Percentiles rank a stretch among this genome's conserved stretches.
phyloP scores from a whole-genome alignment of 2,888 invertebrate genomes.

The Rotaria socialis region DNA sequence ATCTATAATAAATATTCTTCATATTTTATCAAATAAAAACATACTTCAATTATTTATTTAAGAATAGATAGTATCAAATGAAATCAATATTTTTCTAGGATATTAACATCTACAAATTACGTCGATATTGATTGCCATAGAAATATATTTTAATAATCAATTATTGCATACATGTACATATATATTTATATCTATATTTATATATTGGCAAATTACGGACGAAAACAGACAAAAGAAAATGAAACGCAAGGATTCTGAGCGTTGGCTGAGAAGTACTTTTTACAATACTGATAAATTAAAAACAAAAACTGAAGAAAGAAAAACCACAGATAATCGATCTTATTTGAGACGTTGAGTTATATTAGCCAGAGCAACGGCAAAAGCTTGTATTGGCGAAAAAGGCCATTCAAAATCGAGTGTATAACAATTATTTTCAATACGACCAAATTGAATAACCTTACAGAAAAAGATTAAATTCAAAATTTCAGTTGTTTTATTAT shows the following conservation, averaged over 20 bases:
- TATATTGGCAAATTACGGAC: background rate
- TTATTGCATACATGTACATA: background rate
- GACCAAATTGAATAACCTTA: constrained; percentile 83
- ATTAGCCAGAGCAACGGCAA: constrained; percentile 92
- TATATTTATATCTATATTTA: background rate
- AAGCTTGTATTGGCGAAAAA: constrained; percentile 94
- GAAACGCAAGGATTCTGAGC: background rate
- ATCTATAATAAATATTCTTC: background rate
- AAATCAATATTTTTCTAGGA: background rate
- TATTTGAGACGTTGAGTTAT: constrained; percentile 88
- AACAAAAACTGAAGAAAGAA: background rate
- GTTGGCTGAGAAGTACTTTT: background rate
- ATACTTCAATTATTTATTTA: no score
- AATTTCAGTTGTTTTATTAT: background rate
- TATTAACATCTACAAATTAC: background rate
- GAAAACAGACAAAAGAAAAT: background rate
- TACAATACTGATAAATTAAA: constrained; percentile 15
- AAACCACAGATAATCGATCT: constrained; percentile 46
- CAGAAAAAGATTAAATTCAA: background rate
- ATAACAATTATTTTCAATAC: constrained; percentile 96
- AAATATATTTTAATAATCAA: background rate
- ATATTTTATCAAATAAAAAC: no score
- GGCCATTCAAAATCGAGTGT: constrained; percentile 98
- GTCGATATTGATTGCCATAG: background rate
- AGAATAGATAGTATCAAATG: background rate